Conservation (phyloP, 2,113 vertebrate species). For the Hemibates koningsi region DNA sequence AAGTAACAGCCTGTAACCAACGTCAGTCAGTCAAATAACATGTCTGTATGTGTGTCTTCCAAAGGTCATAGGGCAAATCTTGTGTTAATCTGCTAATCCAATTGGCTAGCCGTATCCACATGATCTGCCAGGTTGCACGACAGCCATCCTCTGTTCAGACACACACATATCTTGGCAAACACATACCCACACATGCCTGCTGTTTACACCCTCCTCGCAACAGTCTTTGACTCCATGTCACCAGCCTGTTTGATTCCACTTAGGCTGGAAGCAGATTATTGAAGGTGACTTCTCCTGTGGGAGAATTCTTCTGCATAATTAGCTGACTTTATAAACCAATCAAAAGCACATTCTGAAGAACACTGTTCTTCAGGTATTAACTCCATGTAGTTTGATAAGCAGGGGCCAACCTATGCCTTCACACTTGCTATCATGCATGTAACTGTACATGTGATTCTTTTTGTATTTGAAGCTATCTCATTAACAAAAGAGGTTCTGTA, state of each 20-base stretch:
- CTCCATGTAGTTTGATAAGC: constrained; percentile 58
- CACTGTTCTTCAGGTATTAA: constrained; percentile 59
- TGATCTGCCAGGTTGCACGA: constrained; percentile 55
- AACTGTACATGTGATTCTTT: constrained; percentile 9
- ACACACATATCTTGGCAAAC: not conserved
- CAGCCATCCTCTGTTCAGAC: constrained; percentile 41
- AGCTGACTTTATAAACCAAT: constrained; percentile 72
- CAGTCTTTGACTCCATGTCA: constrained; percentile 50
- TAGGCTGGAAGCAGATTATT: constrained; percentile 65
- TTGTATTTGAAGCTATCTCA: constrained; percentile 15
- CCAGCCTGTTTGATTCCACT: constrained; percentile 51
- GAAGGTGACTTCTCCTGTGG: constrained; percentile 69
- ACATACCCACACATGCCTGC: not conserved
- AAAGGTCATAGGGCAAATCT: constrained; percentile 67
- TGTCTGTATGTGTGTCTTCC: constrained; percentile 52
- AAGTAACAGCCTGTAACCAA: constrained; percentile 34
- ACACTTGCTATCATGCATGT: constrained; percentile 26
- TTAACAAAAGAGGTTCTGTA: constrained; percentile 14
- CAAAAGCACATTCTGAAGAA: constrained; percentile 63
- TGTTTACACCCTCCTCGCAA: not conserved
- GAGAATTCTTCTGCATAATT: constrained; percentile 66
- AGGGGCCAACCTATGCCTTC: not conserved
- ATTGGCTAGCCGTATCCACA: constrained; percentile 68
- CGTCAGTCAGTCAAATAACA: constrained; percentile 47
- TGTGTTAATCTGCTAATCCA: constrained; percentile 74